These are phyloP conservation scores for Enteromius unitaeniatus DNA, from an alignment of 2,797 vertebrate species.

Conservation along the genomic window DNA sequence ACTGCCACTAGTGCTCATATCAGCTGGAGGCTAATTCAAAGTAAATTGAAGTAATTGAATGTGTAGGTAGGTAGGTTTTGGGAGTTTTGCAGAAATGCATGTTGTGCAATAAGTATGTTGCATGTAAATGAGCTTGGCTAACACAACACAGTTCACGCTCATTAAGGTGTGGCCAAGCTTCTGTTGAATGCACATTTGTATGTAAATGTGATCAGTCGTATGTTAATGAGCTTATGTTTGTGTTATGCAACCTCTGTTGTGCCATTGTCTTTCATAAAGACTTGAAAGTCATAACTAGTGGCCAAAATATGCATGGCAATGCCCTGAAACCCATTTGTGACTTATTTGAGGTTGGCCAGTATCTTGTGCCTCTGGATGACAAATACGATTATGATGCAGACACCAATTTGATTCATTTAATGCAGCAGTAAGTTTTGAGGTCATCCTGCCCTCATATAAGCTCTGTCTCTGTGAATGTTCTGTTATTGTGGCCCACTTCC, in stretches of 20 bases:
- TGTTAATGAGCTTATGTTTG: not conserved
- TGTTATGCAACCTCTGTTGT: not conserved
- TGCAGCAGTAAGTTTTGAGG: not conserved
- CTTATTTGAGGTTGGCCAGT: not conserved
- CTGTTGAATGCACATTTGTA: not conserved
- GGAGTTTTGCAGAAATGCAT: not conserved
- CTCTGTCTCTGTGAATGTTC: not conserved
- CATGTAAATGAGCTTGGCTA: not conserved
- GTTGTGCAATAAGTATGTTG: not conserved
- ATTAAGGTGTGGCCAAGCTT: not conserved
- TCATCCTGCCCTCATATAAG: not conserved
- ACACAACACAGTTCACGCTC: not conserved
- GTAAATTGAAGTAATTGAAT: not conserved
- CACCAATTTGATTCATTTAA: not conserved
- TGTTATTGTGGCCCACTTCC: constrained; percentile 19
- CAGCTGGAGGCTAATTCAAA: not conserved
- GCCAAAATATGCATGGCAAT: not conserved
- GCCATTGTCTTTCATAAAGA: not conserved
- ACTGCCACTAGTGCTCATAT: not conserved
- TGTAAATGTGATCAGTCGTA: not conserved
- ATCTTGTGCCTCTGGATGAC: not conserved
- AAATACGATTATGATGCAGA: not conserved
- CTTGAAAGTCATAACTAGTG: not conserved
- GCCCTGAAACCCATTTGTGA: not conserved
- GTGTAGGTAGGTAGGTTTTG: not conserved